Base-by-base conservation (phyloP, 2,888 invertebrate genomes). In the Zygothrica quintamaculata region DNA sequence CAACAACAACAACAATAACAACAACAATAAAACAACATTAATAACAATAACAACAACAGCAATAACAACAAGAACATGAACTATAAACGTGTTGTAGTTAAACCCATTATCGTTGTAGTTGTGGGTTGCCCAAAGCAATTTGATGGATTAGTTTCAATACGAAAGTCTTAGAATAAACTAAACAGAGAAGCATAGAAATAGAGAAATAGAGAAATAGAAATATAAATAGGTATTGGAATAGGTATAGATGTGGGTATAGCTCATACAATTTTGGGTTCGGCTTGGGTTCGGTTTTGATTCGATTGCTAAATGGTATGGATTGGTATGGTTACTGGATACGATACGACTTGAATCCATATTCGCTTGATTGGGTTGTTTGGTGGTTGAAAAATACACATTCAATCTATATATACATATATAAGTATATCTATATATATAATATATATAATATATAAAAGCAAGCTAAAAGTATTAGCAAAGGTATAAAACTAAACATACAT, bases 111-210 rank as follows among this genome's bases (percentile, higher is more conserved):
- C 57, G 61, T 77, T 65, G 78, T 72, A 64, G 76, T 72, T 76
- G 79, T 79, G 77, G 77, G 77, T 77, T 62, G 78, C 75, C 73
- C 64, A 67, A 69, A 65, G 75, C 86, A 75, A 77, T 85, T 86
- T 82, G 81, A 82, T 82, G 81, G 86, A 82, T 82, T 82, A 84
- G 81, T 75, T 80, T 80, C 80, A 80, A 82, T 80, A 70, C 60
- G 40, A 75, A 44, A 52, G 47, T 68, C 69, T 62, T 65, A 42
- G 52, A 69, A 48, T 34, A 48, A 42, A 53, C 50, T 13, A 56
- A 47, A 42, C 26, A 3, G n/a, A 31, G 29, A 25, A 36, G n/a
- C n/a, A 22, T 22, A 22, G 33, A 42, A 37, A 43, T 40, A 26
- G 39, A 22, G 2, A 22, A 26, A 42, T 31, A 43, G 33, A 26